phyloP scores from a whole-genome alignment of 92 coral and sea anemone species.

The Desmophyllum pertusum region DNA sequence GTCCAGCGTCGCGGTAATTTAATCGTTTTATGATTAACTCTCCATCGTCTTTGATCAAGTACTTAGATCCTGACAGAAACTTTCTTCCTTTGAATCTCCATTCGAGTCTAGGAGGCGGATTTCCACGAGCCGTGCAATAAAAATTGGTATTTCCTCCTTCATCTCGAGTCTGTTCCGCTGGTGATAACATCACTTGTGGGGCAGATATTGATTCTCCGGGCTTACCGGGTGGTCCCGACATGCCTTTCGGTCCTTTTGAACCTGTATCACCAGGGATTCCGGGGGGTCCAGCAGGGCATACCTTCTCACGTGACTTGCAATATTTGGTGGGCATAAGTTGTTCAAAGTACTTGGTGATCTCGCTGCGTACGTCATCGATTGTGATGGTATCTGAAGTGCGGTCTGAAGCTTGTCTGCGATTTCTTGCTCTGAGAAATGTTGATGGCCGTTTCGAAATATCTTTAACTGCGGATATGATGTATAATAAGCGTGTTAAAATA shows the following conservation, averaged over 20 bases:
- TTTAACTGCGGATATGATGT: background rate
- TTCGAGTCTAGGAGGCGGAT: constrained; percentile 19
- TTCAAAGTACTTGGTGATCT: constrained; percentile 6
- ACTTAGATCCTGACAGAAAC: constrained; percentile 12
- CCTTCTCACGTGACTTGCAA: constrained; percentile 8
- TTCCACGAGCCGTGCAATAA: constrained; percentile 37
- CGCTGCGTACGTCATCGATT: constrained; percentile 7
- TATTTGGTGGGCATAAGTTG: constrained; percentile 4
- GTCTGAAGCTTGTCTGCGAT: constrained; percentile 4
- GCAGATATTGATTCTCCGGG: constrained; percentile 18
- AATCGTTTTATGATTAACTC: background rate
- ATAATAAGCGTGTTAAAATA: background rate
- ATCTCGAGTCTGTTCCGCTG: constrained; percentile 12
- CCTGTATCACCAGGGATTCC: constrained; percentile 3
- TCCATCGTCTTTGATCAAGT: background rate
- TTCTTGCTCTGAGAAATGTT: background rate
- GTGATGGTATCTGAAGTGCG: background rate
- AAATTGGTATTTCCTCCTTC: constrained; percentile 27
- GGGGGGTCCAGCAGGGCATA: constrained; percentile 31
- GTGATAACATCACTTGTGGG: constrained; percentile 34
- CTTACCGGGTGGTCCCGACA: background rate
- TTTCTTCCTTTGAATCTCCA: constrained; percentile 24
- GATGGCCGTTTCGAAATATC: too few species aligned
- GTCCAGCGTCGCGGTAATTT: constrained; percentile 12
- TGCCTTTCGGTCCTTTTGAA: background rate